These are phyloP conservation scores for Phoenicopterus ruber DNA, from an alignment of 2,113 vertebrate species.

Conservation along the genomic window DNA sequence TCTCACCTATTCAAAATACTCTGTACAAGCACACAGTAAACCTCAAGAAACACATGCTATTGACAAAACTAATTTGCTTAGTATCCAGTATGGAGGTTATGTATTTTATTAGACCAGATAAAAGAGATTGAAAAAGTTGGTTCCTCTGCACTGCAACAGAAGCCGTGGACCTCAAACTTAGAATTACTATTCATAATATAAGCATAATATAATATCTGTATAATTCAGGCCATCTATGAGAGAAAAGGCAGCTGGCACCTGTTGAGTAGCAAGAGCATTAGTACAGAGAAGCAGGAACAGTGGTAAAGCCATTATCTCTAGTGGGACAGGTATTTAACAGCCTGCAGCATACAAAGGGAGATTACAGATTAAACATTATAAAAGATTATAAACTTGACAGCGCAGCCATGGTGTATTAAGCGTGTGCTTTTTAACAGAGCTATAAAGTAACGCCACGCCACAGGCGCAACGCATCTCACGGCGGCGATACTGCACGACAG, in stretches of 20 bases:
- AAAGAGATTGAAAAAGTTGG: not conserved
- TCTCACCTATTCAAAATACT: not conserved
- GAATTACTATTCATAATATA: not conserved
- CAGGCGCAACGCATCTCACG: accelerated
- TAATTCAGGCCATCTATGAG: not conserved
- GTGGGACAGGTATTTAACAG: not conserved
- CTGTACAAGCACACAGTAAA: not conserved
- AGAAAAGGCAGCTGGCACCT: not conserved
- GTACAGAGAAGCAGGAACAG: accelerated
- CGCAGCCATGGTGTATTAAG: accelerated
- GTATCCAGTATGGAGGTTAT: accelerated
- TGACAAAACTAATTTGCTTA: not conserved
- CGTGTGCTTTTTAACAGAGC: not conserved
- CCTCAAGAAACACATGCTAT: not conserved
- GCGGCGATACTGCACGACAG: accelerated
- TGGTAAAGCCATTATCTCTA: accelerated
- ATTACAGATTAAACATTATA: accelerated
- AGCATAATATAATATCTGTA: too few species aligned
- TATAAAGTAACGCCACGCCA: accelerated
- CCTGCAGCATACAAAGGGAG: not conserved
- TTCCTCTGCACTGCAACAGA: not conserved
- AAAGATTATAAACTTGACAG: accelerated
- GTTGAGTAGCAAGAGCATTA: accelerated
- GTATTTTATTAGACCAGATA: not conserved
- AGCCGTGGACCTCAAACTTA: not conserved